These are phyloP conservation scores for Ptilonorhynchus violaceus DNA, from an alignment of 2,113 vertebrate genomes.

Conservation along the genomic window DNA sequence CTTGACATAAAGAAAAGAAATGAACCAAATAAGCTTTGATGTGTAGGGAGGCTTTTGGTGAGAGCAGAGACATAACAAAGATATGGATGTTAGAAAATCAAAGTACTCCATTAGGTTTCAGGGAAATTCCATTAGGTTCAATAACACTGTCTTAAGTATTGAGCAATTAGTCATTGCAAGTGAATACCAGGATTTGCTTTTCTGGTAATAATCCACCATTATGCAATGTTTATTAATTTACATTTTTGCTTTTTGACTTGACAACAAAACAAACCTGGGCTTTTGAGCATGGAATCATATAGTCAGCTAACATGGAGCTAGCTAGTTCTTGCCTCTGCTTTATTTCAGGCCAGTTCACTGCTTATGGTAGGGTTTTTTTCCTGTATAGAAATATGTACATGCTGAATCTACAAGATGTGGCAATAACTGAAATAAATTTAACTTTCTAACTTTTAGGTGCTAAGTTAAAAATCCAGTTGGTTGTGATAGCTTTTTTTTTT, in stretches of 20 bases:
- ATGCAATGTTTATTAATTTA: not conserved
- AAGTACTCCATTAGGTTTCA: not conserved
- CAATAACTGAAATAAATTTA: not conserved
- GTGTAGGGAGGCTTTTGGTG: not conserved
- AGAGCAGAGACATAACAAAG: not conserved
- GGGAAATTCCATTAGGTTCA: not conserved
- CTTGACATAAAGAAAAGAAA: not conserved
- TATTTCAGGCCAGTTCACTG: not conserved
- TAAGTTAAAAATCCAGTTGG: not conserved
- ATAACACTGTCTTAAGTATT: not conserved
- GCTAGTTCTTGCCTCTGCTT: not conserved
- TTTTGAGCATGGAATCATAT: not conserved
- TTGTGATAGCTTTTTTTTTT: not conserved
- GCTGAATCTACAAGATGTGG: not conserved
- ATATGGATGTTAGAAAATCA: not conserved
- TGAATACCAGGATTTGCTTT: not conserved
- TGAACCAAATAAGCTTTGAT: not conserved
- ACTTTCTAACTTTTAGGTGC: not conserved
- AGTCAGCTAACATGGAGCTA: not conserved
- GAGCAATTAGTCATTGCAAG: not conserved
- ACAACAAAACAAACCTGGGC: not conserved
- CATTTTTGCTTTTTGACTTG: not conserved
- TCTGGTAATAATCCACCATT: not conserved
- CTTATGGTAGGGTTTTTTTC: not conserved
- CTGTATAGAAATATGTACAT: not conserved